These are phyloP conservation scores for Rhinolophus ferrumequinum DNA, from an alignment of 2,113 vertebrate species.

Conservation along the genomic window DNA sequence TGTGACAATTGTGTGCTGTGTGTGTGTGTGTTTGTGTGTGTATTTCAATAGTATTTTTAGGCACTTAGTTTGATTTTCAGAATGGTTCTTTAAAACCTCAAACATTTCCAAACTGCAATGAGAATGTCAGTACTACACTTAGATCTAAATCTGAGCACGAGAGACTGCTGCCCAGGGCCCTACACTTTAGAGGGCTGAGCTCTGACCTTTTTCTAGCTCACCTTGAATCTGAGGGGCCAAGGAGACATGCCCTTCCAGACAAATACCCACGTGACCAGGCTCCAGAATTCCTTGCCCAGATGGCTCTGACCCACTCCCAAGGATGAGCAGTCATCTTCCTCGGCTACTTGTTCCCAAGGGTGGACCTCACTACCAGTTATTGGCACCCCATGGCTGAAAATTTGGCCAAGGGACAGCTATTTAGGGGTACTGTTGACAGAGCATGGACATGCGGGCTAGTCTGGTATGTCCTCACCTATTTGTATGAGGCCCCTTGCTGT, in stretches of 20 bases:
- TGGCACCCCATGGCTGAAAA: background rate
- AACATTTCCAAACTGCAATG: background rate
- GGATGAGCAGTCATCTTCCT: background rate
- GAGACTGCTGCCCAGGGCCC: background rate
- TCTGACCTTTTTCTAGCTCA: background rate
- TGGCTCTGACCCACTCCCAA: background rate
- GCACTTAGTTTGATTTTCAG: background rate
- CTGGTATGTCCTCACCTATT: background rate
- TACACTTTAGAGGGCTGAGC: background rate
- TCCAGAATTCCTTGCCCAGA: background rate
- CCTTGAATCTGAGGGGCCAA: background rate
- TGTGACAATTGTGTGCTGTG: background rate
- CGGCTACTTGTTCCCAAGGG: background rate
- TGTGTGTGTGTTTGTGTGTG: background rate
- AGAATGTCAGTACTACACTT: background rate
- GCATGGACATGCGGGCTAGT: background rate
- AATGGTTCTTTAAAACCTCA: background rate
- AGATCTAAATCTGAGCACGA: background rate
- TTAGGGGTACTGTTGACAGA: background rate
- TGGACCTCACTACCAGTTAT: background rate
- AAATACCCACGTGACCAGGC: background rate
- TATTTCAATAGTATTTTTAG: slow-evolving; percentile 3
- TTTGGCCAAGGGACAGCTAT: background rate
- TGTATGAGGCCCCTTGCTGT: background rate
- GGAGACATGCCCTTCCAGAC: background rate